Evolutionary conservation across 2,797 vertebrate species (phyloP).

Genomic region (Lepus oiostolus): DNA sequence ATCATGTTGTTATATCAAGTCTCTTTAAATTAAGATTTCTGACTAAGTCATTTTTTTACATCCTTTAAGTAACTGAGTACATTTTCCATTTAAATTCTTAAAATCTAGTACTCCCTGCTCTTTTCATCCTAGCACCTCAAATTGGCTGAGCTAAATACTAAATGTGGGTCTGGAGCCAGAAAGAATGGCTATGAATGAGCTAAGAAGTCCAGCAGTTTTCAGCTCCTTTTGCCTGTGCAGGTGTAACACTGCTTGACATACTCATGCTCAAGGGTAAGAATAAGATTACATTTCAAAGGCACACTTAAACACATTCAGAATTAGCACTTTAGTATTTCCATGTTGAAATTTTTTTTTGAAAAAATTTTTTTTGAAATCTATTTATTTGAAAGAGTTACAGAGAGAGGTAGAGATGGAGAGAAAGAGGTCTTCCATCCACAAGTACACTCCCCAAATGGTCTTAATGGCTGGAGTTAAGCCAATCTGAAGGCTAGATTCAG

Average conservation of each 20-base stretch:
- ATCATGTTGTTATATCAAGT: neutral
- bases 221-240: neutral
- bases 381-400: too few relatives aligned
- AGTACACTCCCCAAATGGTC: too few relatives aligned
- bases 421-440: too few relatives aligned
- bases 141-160: neutral
- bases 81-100: neutral
- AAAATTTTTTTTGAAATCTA: too few relatives aligned
- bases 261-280: neutral
- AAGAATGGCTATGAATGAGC: neutral
- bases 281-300: constrained; percentile 42
- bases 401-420: too few relatives aligned
- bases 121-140: neutral
- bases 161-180: neutral
- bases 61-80: neutral
- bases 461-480: too few relatives aligned
- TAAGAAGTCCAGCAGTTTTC: neutral
- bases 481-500: too few relatives aligned
- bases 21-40: neutral
- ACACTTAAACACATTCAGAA: constrained; percentile 9
- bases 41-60: neutral
- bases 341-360: too few relatives aligned
- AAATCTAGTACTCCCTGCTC: neutral
- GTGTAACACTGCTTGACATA: neutral
- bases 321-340: constrained; percentile 1